These are phyloP conservation scores for Paramisgurnus dabryanus DNA, from an alignment of 2,113 vertebrate genomes.

Conservation along the genomic window DNA sequence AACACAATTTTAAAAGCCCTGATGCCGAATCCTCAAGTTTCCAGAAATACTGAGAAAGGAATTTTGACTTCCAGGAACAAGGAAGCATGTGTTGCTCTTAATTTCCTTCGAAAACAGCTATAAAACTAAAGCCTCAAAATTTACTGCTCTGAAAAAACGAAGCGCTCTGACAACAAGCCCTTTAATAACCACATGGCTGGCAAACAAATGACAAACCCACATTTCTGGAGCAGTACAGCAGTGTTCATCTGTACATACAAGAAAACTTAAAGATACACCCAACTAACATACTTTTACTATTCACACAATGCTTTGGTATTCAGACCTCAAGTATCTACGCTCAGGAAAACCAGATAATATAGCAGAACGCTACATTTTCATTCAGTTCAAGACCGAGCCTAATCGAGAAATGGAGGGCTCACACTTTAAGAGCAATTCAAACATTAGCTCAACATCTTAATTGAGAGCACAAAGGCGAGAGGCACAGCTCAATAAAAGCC, in stretches of 20 bases:
- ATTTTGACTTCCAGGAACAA: constrained; percentile 81
- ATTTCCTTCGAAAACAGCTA: constrained; percentile 70
- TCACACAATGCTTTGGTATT: background rate
- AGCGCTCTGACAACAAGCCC: background rate
- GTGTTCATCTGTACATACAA: background rate
- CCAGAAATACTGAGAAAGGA: constrained; percentile 79
- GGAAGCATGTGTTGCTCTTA: constrained; percentile 64
- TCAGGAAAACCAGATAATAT: background rate
- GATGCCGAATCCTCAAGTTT: constrained; percentile 74
- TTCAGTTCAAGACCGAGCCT: background rate
- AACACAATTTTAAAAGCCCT: constrained; percentile 73
- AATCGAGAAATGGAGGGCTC: constrained; percentile 8
- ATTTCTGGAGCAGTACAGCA: constrained; percentile 14
- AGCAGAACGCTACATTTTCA: background rate
- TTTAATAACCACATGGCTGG: constrained; percentile 30
- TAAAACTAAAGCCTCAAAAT: constrained; percentile 46
- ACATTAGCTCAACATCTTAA: constrained; percentile 35
- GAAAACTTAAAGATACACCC: background rate
- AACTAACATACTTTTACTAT: background rate
- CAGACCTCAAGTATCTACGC: background rate
- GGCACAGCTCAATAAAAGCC: constrained; percentile 34
- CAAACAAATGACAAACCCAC: constrained; percentile 32
- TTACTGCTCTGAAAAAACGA: constrained; percentile 44
- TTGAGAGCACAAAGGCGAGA: constrained; percentile 30
- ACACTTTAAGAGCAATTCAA: constrained; percentile 21